These are phyloP conservation scores for Pelodiscus sinensis DNA, from an alignment of 2,113 vertebrate species.

Conservation along the genomic window DNA sequence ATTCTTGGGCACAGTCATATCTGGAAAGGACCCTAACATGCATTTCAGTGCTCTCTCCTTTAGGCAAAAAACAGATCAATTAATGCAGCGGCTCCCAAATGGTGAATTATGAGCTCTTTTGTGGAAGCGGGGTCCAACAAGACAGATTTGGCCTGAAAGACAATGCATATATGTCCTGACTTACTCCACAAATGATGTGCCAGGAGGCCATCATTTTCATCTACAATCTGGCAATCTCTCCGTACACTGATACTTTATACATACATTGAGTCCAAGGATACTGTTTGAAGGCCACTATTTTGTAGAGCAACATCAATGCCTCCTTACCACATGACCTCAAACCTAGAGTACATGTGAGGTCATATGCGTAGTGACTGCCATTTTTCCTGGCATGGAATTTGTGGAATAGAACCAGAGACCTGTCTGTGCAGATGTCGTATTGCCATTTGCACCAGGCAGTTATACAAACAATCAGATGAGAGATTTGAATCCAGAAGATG, in stretches of 20 bases:
- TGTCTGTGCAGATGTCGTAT: not conserved
- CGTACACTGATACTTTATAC: not conserved
- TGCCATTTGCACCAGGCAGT: not conserved
- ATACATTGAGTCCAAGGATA: not conserved
- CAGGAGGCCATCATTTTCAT: no score
- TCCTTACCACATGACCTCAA: not conserved
- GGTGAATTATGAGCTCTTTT: not conserved
- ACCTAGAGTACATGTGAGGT: not conserved
- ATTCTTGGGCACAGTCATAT: conserved; percentile 1
- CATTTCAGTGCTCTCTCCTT: not conserved
- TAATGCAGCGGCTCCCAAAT: not conserved
- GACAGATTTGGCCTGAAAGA: not conserved
- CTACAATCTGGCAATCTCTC: not conserved
- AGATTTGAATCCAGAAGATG: not conserved
- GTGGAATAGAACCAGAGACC: not conserved
- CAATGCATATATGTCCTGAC: not conserved
- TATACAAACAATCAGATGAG: not conserved
- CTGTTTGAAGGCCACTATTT: not conserved
- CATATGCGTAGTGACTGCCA: not conserved
- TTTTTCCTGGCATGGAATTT: not conserved
- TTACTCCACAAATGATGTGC: not conserved
- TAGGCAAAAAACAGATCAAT: not conserved
- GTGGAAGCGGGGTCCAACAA: no score
- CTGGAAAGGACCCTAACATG: not conserved
- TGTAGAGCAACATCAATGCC: not conserved